Evolutionary conservation across 2,888 invertebrate species (phyloP).

Genomic region (Ophioninae sp.): DNA sequence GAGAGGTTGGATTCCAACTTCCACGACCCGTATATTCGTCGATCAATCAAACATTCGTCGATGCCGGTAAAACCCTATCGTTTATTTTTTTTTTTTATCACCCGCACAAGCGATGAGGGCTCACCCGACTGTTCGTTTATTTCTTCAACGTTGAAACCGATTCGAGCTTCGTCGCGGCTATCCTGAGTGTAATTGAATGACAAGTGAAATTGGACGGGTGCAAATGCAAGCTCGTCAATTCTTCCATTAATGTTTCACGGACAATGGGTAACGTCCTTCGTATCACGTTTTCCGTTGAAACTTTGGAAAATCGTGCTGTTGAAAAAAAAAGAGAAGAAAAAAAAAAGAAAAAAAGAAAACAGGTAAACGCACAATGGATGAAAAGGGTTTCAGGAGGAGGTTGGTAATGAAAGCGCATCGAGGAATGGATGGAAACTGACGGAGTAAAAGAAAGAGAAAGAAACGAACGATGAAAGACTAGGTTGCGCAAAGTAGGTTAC

Average conservation of each 20-base stretch:
- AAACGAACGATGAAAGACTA: constrained; percentile 9
- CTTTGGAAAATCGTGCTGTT: neutral
- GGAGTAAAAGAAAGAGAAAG: neutral
- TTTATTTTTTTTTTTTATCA: neutral
- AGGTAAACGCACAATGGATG: neutral
- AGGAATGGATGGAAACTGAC: neutral
- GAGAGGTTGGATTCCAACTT: neutral
- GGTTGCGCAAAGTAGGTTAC: constrained; percentile 51
- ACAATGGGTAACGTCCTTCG: neutral
- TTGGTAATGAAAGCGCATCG: neutral
- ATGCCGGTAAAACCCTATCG: neutral
- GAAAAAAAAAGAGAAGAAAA: neutral
- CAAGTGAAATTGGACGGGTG: neutral
- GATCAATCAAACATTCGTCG: neutral
- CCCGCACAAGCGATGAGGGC: neutral
- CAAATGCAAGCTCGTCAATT: neutral
- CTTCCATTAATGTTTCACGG: neutral
- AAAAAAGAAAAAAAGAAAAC: too few species aligned
- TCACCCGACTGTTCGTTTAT: neutral
- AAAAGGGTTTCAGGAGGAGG: neutral
- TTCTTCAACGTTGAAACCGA: neutral
- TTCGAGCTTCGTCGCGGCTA: neutral
- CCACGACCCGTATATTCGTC: neutral
- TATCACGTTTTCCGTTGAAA: neutral
- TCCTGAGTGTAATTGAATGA: neutral